These are phyloP conservation scores for Hyla sarda DNA, from an alignment of 2,113 vertebrate genomes.

Conservation along the genomic window DNA sequence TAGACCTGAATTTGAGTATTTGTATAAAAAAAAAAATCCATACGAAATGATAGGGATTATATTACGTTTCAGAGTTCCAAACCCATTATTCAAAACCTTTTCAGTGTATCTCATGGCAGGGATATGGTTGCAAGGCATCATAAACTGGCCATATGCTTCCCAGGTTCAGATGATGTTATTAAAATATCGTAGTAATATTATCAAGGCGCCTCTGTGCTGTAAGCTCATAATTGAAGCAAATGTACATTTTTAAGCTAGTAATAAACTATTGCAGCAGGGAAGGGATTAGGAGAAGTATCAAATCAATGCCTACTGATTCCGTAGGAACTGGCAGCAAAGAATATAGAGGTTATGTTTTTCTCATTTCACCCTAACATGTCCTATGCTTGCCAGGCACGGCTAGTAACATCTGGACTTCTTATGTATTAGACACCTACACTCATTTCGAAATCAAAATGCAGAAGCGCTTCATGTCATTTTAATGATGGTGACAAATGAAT, in stretches of 20 bases:
- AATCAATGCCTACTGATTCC: constrained; percentile 14
- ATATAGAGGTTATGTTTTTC: neutral
- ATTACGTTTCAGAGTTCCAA: neutral
- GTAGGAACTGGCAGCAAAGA: neutral
- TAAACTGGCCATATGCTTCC: constrained; percentile 41
- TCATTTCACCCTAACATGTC: constrained; percentile 3
- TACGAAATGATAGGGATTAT: neutral
- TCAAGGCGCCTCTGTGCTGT: neutral
- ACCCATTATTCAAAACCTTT: neutral
- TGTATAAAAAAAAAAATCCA: neutral
- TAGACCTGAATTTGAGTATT: neutral
- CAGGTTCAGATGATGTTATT: constrained; percentile 33
- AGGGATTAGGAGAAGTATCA: constrained; percentile 19
- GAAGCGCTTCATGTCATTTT: constrained; percentile 35
- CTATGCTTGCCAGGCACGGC: constrained; percentile 18
- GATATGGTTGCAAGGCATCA: constrained; percentile 18
- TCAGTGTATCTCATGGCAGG: neutral
- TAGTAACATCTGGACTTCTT: constrained; percentile 38
- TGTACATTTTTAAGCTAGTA: constrained; percentile 28
- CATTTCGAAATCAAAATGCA: constrained; percentile 24
- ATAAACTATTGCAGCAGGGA: constrained; percentile 39
- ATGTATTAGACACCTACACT: constrained; percentile 13
- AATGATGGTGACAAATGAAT: constrained; percentile 42
- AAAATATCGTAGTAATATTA: constrained; percentile 41
- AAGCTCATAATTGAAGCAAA: constrained; percentile 43